Evolutionary conservation across 2,113 vertebrate genomes (phyloP), one percentile per base, ranked within the genome.

Genomic region (Procavia capensis): DNA sequence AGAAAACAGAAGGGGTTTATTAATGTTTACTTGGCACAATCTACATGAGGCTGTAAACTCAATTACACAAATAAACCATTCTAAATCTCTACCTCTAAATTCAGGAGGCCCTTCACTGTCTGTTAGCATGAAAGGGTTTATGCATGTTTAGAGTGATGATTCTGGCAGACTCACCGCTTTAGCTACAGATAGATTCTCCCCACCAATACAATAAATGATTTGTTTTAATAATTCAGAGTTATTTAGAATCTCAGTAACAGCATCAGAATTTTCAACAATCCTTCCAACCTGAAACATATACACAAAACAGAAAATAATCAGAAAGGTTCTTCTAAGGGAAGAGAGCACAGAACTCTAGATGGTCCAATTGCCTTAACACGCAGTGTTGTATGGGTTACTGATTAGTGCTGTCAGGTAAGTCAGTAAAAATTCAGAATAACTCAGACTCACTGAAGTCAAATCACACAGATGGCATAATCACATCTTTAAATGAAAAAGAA

Each of bases 131-230:
- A 6, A 4, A 34, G 41, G 13, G 6, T n/a, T 27, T 91, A 41
- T 64, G 10, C 34, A 20, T 9, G 34, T 92, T 80, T 70, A 79
- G 78, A 41, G 7, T 88, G 27, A 95, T n/a, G 36, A 29, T 8
- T 95, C 64, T 83, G 76, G 29, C 85, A 50, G 0, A 4, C 98
- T 98, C 89, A 99, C 99, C 99, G 99, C 98, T 98, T 99, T 99
- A 22, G 99, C 99, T 95, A 99, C 99, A 20, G 99, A 98, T n/a
- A 99, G 98, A 93, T 99, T 99, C 93, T 99, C 99, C 17, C 97
- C 99, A 64, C 98, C 98, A 22, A 99, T 99, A 97, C 99, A 99
- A 54, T 97, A 98, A 78, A 99, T 99, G 25, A 99, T 98, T 1
- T 98, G 98, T 87, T 61, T 98, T 34, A 99, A 93, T 22, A 99